phyloP scores from a whole-genome alignment of 2,113 vertebrate genomes.

The Myotis brandtii region DNA sequence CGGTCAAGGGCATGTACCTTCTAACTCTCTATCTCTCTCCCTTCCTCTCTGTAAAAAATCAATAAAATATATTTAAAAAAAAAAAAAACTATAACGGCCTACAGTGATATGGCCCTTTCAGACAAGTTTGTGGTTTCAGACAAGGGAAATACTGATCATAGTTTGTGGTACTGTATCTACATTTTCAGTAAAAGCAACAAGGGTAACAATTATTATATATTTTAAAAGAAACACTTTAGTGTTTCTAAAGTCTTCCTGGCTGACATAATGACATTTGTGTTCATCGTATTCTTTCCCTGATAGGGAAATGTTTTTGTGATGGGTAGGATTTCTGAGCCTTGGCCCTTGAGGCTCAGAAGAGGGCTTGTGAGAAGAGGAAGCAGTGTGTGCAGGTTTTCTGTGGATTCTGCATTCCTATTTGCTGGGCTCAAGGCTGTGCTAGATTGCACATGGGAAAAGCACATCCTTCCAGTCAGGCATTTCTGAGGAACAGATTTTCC shows the following conservation, averaged over 20 bases:
- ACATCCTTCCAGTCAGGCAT: neutral
- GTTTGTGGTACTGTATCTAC: constrained; percentile 5
- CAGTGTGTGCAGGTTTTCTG: fast-evolving
- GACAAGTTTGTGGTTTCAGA: neutral
- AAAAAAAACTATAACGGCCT: neutral
- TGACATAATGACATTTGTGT: neutral
- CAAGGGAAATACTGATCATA: constrained; percentile 75
- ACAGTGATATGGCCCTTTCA: neutral
- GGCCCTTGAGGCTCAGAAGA: neutral
- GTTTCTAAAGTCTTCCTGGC: constrained; percentile 46
- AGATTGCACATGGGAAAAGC: neutral
- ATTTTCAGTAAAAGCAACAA: constrained; percentile 75
- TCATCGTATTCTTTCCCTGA: neutral
- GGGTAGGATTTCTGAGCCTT: neutral
- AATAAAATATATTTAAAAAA: too few relatives aligned
- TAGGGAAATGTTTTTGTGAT: neutral
- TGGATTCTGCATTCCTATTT: too few relatives aligned
- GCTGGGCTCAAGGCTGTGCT: neutral
- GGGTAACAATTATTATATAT: constrained; percentile 43
- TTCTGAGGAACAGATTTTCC: neutral
- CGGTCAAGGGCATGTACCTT: too few relatives aligned
- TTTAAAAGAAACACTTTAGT: constrained; percentile 40
- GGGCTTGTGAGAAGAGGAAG: neutral
- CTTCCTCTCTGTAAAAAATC: too few relatives aligned
- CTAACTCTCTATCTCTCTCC: too few relatives aligned